phyloP scores from a whole-genome alignment of 30 jellyfish, hydroid and myxozoan genomes.

The Pseudorhiza aurosa region DNA sequence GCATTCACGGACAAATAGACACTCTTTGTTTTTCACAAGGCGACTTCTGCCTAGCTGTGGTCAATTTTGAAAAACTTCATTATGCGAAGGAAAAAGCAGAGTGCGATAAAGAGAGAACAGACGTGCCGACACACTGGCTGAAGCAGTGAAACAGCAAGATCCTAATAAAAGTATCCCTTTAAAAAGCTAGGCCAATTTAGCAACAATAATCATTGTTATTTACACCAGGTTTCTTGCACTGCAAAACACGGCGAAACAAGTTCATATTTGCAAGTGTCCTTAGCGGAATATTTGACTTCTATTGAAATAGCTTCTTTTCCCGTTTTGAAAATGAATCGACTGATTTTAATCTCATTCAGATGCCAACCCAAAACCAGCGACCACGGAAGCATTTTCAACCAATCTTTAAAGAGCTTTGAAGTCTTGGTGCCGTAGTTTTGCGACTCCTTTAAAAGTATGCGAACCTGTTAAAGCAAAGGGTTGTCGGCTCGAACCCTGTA shows the following conservation, averaged over 20 bases:
- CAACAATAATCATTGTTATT: slow-evolving; percentile 7
- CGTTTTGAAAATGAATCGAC: too few relatives aligned
- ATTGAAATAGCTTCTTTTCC: too few relatives aligned
- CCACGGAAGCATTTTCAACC: too few relatives aligned
- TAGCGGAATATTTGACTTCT: too few relatives aligned
- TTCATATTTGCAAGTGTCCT: too few relatives aligned
- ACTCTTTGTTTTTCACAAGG: slow-evolving; percentile 4
- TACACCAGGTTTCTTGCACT: slow-evolving; percentile 4
- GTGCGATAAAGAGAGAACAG: neutral
- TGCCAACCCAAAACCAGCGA: too few relatives aligned
- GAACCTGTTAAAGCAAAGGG: too few relatives aligned
- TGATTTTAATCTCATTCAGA: too few relatives aligned
- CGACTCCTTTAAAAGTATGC: too few relatives aligned
- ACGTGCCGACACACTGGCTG: slow-evolving; percentile 1
- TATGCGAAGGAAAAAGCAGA: neutral
- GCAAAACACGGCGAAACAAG: neutral
- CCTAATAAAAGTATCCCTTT: slow-evolving; percentile 17
- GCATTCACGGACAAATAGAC: slow-evolving; percentile 1
- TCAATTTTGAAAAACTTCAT: slow-evolving; percentile 23
- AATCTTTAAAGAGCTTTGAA: too few relatives aligned
- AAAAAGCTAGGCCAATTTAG: slow-evolving; percentile 8
- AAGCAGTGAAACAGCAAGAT: slow-evolving; percentile 4
- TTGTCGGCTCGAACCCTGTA: too few relatives aligned
- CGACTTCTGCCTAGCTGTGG: slow-evolving; percentile 26
- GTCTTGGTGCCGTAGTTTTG: too few relatives aligned